Evolutionary conservation across 2,113 vertebrate genomes (phyloP), one percentile per base, ranked within the genome.

Genomic region (Tragelaphus strepsiceros): DNA sequence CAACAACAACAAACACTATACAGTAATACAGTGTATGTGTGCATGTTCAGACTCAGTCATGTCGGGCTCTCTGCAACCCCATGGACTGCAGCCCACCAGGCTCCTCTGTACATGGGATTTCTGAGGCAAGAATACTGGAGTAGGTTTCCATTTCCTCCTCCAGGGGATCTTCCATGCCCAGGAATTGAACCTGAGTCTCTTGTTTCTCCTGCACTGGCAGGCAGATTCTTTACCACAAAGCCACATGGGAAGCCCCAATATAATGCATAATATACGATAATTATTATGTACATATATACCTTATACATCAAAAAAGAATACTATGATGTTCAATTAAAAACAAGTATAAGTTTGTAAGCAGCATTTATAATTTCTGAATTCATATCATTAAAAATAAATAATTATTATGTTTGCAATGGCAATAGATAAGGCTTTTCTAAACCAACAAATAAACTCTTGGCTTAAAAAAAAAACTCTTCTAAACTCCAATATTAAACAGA

Each of bases 341-440:
- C 5, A 94, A 88, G 22, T 22, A 12, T 43, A 91, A 51, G 22
- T 71, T 56, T 83, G 13, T 93, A 51, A 83, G 81, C 53, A 83
- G 81, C 53, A 71, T 46, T 35, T 92, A 78, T 46, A 61, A 90
- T 84, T 94, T 91, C 43, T 95, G 46, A 97, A 91, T 91, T 81
- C 15, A 85, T 6, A 32, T 5, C 28, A 93, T 53, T 88, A 88
- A 56, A 96, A 94, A 74, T 21, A 83, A 96, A n/a, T 71, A 90
- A 82, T 39, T 90, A 88, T 46, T 95, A 83, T 21, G 92, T 91
- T 78, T 95, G 35, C 71, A 96, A 90, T 32, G 22, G 26, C 3
- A 92, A 59, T 54, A 94, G 46, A 81, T 84, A 95, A 89, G 14
- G 43, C 5, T 56, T 88, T 90, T 83, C 32, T 67, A 95, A 94